phyloP scores from a whole-genome alignment of 2,797 vertebrate genomes.

The Darevskia nairensis region DNA sequence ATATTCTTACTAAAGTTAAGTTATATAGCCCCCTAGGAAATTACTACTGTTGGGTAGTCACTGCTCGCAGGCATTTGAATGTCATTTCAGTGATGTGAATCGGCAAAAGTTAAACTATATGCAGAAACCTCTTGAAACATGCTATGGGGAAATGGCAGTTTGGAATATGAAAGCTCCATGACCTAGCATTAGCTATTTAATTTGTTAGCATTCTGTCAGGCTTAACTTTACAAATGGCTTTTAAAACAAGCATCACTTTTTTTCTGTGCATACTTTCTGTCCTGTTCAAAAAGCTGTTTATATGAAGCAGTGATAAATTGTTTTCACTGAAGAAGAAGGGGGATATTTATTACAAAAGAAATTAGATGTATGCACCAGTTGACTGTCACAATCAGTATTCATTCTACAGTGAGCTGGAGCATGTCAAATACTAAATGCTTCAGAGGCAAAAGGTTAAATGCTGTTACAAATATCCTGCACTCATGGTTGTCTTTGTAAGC shows the following conservation, averaged over 20 bases:
- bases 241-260: background rate
- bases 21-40: too few species aligned
- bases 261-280: slow-evolving; percentile 3
- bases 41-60: too few species aligned
- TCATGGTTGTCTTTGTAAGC: background rate
- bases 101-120: slow-evolving; percentile 7
- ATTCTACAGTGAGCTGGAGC: background rate
- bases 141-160: slow-evolving; percentile 29
- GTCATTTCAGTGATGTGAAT: background rate
- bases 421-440: slow-evolving; percentile 30
- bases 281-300: slow-evolving; percentile 14
- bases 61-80: too few species aligned
- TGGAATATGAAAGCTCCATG: background rate
- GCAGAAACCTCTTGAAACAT: background rate
- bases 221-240: background rate
- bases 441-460: background rate
- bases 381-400: slow-evolving; percentile 6
- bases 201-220: slow-evolving; percentile 8
- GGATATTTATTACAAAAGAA: slow-evolving; percentile 18
- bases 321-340: background rate
- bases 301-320: background rate
- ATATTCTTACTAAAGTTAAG: too few species aligned
- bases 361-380: background rate
- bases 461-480: slow-evolving; percentile 14
- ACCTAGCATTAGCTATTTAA: background rate